These are phyloP conservation scores for Drosophila fulvimacula DNA, from an alignment of 2,888 invertebrate genomes.

Conservation along the genomic window DNA sequence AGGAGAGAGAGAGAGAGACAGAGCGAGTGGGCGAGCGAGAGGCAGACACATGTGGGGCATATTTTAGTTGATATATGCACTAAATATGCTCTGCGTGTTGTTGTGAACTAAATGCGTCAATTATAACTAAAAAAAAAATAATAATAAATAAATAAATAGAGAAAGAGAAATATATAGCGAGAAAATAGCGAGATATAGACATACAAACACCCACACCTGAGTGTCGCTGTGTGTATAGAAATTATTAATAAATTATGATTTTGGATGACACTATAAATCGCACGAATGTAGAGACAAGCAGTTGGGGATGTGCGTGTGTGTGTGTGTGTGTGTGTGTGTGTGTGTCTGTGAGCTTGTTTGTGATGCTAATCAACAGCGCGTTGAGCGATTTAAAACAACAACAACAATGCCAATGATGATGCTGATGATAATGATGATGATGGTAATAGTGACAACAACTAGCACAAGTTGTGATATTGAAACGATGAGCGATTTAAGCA, in stretches of 20 bases:
- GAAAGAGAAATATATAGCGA: constrained; percentile 19
- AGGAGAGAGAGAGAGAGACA: not conserved
- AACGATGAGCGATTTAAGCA: too few relatives aligned
- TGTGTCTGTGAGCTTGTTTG: constrained; percentile 9
- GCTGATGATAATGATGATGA: too few relatives aligned
- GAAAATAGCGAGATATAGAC: constrained; percentile 5
- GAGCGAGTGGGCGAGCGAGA: not conserved
- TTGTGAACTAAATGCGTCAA: constrained; percentile 74
- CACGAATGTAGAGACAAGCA: constrained; percentile 8
- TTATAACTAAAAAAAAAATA: too few relatives aligned
- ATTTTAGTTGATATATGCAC: constrained; percentile 42
- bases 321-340: not conserved
- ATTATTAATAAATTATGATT: constrained; percentile 78
- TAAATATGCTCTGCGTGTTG: constrained; percentile 28
- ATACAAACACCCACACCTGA: constrained; percentile 36
- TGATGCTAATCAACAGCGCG: constrained; percentile 52
- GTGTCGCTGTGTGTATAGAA: constrained; percentile 24
- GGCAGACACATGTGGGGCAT: constrained; percentile 3
- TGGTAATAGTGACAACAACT: too few relatives aligned
- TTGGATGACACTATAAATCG: constrained; percentile 71
- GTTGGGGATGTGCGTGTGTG: not conserved
- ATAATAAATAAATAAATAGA: constrained; percentile 59
- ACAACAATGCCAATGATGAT: not conserved
- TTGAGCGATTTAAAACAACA: constrained; percentile 58
- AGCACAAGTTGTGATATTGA: too few relatives aligned